Evolutionary conservation across 2,888 invertebrate genomes (phyloP).

Genomic region (Caenorhabditis uteleia): DNA sequence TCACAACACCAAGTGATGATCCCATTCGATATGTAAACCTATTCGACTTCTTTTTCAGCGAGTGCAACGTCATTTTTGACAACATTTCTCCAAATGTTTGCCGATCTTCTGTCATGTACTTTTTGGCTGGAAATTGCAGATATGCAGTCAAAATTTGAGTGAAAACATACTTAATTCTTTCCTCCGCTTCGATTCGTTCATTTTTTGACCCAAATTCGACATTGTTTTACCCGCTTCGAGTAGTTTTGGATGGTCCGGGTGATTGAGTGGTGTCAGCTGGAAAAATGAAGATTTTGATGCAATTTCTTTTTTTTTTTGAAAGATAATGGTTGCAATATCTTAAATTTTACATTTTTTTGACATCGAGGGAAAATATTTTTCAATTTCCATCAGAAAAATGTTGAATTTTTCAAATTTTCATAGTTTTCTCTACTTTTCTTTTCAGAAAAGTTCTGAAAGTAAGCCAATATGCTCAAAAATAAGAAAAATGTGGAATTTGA

Average conservation of each 20-base stretch:
- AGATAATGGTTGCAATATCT: too few species aligned
- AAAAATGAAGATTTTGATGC: neutral
- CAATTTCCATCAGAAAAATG: too few species aligned
- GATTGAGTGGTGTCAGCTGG: slow-evolving; percentile 59
- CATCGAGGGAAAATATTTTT: too few species aligned
- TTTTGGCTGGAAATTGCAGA: slow-evolving; percentile 52
- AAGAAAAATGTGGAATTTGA: too few species aligned
- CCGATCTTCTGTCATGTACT: slow-evolving; percentile 52
- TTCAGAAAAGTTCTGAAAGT: too few species aligned
- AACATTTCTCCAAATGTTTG: slow-evolving; percentile 48
- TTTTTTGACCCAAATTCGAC: slow-evolving; percentile 62
- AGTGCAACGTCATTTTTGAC: slow-evolving; percentile 62
- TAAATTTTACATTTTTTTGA: too few species aligned
- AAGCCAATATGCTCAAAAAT: too few species aligned
- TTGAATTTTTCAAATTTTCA: too few species aligned
- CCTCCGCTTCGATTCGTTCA: slow-evolving; percentile 65
- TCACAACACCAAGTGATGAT: slow-evolving; percentile 56
- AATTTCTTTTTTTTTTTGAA: neutral
- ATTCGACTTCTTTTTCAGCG: slow-evolving; percentile 62
- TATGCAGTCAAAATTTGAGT: neutral
- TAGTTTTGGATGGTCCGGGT: slow-evolving; percentile 64
- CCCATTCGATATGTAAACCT: slow-evolving; percentile 65
- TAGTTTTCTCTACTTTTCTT: too few species aligned
- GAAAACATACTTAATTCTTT: slow-evolving; percentile 59
- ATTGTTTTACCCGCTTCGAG: slow-evolving; percentile 62